These are phyloP conservation scores for Peromyscus aztecus DNA, from an alignment of 2,797 vertebrate species.

Conservation along the genomic window DNA sequence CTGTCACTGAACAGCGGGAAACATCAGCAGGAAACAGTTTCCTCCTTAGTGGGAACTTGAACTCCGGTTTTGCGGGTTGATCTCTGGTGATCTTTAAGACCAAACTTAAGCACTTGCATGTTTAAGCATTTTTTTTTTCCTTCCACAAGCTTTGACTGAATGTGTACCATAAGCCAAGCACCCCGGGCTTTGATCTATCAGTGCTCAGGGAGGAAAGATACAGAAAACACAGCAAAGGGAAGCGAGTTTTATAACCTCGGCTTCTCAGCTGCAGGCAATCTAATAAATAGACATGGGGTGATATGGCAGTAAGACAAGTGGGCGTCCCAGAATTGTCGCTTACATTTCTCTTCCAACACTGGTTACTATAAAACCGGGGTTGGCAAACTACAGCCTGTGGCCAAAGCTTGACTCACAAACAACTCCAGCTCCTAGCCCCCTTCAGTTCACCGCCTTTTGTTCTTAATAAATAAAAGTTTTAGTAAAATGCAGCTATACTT, in stretches of 20 bases:
- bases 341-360: neutral
- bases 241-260: slow-evolving; percentile 35
- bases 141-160: slow-evolving; percentile 16
- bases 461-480: slow-evolving; percentile 32
- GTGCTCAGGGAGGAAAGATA: neutral
- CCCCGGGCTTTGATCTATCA: neutral
- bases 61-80: neutral
- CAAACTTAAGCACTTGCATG: slow-evolving; percentile 10
- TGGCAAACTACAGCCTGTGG: neutral
- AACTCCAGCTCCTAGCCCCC: neutral
- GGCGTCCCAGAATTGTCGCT: neutral
- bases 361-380: neutral
- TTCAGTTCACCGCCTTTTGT: neutral
- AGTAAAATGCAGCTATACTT: neutral
- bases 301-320: neutral
- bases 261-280: neutral
- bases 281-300: neutral
- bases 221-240: neutral
- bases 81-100: slow-evolving; percentile 1
- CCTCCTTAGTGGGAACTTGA: neutral
- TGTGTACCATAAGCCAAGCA: neutral
- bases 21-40: neutral
- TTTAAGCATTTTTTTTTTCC: neutral
- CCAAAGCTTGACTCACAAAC: slow-evolving; percentile 38
- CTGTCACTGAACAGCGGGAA: slow-evolving; percentile 18